Base-by-base conservation (phyloP, 2,888 invertebrate species). In the Eupithecia inturbata region DNA sequence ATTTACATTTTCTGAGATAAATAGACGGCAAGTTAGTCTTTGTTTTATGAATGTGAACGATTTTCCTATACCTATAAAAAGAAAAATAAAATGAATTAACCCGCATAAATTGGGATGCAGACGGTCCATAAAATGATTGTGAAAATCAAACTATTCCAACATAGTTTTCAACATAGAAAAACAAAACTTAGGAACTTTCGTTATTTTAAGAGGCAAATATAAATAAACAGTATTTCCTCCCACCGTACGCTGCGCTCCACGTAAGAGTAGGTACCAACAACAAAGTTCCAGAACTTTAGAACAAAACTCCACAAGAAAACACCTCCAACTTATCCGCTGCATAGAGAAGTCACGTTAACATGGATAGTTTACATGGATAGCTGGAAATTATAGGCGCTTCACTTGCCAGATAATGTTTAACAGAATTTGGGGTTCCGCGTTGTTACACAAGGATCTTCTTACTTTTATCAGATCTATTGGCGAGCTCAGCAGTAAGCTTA, bases 261-360 rank as follows among this genome's bases (percentile, higher is more conserved):
- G 26, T 28, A 14, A 9, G n/a, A n/a, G n/a, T n/a, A n/a, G n/a
- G n/a, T n/a, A n/a, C 36, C 60, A 73, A 49, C 68, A 49, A 57
- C 49, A 22, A 67, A 72, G 53, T 70, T 74, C 60, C n/a, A 10
- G 9, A 69, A 72, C 53, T 72, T 75, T 72, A 72, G 22, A 72
- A 75, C 75, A 49, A 71, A 71, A 72, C 71, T 74, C 31, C 63
- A 67, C 68, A 69, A 67, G 67, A 68, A 66, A 71, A 49, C 74
- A 69, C 72, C 75, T 75, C 63, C 41, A 72, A 75, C 49, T 67
- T 70, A 75, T 62, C 67, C 53, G 36, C 62, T 26, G 70, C 14
- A 39, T 62, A 19, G 19, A n/a, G 39, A 39, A 41, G 66, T 66
- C 39, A 14, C 36, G 26, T n/a, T 39, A 36, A 39, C 41, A 33